Evolutionary conservation across 2,113 vertebrate species (phyloP).

Genomic region (Oplegnathus fasciatus): DNA sequence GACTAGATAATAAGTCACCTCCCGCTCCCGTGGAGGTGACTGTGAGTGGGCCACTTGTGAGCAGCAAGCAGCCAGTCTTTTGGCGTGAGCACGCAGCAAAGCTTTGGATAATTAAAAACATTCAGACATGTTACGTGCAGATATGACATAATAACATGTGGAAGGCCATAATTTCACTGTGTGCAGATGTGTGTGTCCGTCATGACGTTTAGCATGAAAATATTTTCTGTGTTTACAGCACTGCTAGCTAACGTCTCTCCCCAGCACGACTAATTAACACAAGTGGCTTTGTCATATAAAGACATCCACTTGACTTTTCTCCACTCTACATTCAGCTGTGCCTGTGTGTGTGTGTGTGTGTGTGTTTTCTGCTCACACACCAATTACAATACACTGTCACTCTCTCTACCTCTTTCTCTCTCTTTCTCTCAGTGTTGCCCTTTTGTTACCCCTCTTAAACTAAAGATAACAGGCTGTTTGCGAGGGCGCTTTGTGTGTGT

Average conservation of each 20-base stretch:
- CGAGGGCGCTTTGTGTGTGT: constrained; percentile 11
- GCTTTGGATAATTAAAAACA: not conserved
- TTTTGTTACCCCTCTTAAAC: constrained; percentile 23
- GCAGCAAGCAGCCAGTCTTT: not conserved
- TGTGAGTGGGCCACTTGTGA: not conserved
- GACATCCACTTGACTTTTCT: constrained; percentile 42
- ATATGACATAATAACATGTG: not conserved
- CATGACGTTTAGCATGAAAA: constrained; percentile 13
- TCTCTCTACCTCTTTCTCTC: not conserved
- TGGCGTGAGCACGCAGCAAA: not conserved
- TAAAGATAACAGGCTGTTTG: constrained; percentile 37
- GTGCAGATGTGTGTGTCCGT: not conserved
- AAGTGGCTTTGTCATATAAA: constrained; percentile 47
- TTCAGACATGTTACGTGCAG: not conserved
- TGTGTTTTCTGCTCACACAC: constrained; percentile 8
- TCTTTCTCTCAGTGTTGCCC: constrained; percentile 14
- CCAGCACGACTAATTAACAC: constrained; percentile 37
- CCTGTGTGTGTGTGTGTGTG: not conserved
- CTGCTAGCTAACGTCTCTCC: not conserved
- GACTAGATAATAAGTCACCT: not conserved
- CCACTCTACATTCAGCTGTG: constrained; percentile 17
- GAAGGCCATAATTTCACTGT: not conserved
- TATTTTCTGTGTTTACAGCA: constrained; percentile 13
- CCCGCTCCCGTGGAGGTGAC: not conserved
- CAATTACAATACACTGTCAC: constrained; percentile 9